Conservation (phyloP, 2,888 invertebrate species). For the Conomelus anceps region DNA sequence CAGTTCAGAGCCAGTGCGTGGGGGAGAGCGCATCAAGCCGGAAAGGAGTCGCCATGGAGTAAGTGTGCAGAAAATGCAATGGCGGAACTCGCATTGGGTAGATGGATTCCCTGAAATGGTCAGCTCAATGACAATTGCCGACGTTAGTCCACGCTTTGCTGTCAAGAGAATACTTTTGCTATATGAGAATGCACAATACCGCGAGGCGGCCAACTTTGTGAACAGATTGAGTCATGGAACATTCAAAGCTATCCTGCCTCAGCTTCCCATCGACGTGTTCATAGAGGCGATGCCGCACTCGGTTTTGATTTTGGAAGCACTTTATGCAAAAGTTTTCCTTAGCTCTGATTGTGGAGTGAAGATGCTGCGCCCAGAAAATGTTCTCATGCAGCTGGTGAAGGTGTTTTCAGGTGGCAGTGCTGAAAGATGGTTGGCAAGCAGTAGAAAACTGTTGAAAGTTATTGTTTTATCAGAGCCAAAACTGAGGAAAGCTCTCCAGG, state of each 20-base stretch:
- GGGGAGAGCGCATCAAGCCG: slow-evolving; percentile 63
- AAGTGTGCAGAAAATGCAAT: slow-evolving; percentile 39
- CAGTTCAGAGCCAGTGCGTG: slow-evolving; percentile 40
- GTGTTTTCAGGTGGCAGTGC: slow-evolving; percentile 52
- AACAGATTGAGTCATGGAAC: slow-evolving; percentile 73
- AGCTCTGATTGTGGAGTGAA: slow-evolving; percentile 44
- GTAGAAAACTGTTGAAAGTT: slow-evolving; percentile 45
- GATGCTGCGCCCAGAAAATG: slow-evolving; percentile 54
- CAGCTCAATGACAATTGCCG: slow-evolving; percentile 41
- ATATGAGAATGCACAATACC: slow-evolving; percentile 79
- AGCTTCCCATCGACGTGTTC: slow-evolving; percentile 73
- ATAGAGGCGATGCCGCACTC: slow-evolving; percentile 87
- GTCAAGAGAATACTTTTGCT: slow-evolving; percentile 60
- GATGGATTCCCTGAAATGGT: slow-evolving; percentile 38
- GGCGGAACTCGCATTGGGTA: slow-evolving; percentile 39
- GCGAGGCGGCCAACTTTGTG: slow-evolving; percentile 83
- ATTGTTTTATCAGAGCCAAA: slow-evolving; percentile 47
- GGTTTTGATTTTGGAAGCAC: slow-evolving; percentile 76
- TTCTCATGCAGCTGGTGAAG: slow-evolving; percentile 79
- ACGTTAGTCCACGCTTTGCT: slow-evolving; percentile 44
- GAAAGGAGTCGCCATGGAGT: slow-evolving; percentile 52
- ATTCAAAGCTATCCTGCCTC: slow-evolving; percentile 51
- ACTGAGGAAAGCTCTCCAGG: slow-evolving; percentile 55
- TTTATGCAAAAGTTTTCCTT: slow-evolving; percentile 52
- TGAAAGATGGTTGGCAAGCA: slow-evolving; percentile 40